Percentiles rank a stretch among this genome's conserved stretches.
These are phyloP conservation scores for Perodicticus potto DNA, from an alignment of 2,797 vertebrate genomes.

Conservation along the genomic window DNA sequence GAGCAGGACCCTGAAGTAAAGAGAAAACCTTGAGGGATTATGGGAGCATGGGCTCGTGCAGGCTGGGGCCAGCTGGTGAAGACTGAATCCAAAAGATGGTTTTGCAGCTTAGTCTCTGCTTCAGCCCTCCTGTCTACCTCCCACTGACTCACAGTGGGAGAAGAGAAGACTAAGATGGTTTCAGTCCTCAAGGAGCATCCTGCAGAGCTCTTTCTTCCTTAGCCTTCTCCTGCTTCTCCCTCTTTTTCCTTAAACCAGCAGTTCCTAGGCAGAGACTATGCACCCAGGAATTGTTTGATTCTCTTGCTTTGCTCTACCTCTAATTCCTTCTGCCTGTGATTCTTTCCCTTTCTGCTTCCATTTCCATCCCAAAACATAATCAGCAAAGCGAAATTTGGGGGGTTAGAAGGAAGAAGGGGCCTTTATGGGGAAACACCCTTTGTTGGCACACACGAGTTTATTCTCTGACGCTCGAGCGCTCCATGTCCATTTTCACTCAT, in stretches of 20 bases:
- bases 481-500: not conserved
- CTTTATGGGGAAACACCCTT: not conserved
- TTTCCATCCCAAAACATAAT: not conserved
- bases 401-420: not conserved
- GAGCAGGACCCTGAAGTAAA: slow-evolving; percentile 6
- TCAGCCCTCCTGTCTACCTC: not conserved
- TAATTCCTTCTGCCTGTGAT: not conserved
- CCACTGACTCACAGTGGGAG: not conserved
- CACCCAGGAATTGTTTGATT: not conserved
- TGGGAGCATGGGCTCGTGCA: not conserved
- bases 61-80: not conserved
- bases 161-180: not conserved
- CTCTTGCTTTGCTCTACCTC: not conserved
- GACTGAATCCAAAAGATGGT: not conserved
- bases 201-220: not conserved
- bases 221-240: not conserved
- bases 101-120: not conserved
- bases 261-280: not conserved
- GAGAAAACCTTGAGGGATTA: not conserved
- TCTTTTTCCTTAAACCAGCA: not conserved
- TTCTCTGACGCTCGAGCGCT: not conserved
- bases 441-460: not conserved
- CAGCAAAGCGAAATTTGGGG: not conserved
- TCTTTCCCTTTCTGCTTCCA: not conserved
- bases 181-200: not conserved